These are phyloP conservation scores for Neuroscelio doddi DNA, from an alignment of 2,888 invertebrate genomes.

Conservation along the genomic window DNA sequence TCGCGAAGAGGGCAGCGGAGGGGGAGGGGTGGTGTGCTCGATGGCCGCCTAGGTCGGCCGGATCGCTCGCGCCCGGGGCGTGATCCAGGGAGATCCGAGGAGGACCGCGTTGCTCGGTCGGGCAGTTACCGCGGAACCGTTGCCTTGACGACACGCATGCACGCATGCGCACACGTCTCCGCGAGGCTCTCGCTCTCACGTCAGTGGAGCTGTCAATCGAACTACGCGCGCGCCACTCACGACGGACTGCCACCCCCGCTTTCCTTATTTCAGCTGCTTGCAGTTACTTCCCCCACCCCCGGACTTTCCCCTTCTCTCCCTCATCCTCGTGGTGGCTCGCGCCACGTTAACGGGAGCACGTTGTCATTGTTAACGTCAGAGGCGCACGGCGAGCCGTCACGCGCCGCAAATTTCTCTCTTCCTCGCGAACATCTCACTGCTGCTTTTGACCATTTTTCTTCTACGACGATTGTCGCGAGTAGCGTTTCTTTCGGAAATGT, in stretches of 20 bases:
- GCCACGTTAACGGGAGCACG: conserved; percentile 36
- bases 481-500: too few relatives aligned
- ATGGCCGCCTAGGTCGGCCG: conserved; percentile 65
- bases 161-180: conserved; percentile 55
- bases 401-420: conserved; percentile 19
- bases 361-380: conserved; percentile 39
- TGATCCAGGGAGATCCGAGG: conserved; percentile 60
- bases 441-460: conserved; percentile 5
- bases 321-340: conserved; percentile 32
- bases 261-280: conserved; percentile 24
- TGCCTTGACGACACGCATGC: conserved; percentile 69
- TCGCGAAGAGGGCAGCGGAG: conserved; percentile 16
- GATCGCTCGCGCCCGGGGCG: conserved; percentile 68
- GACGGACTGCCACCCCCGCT: conserved; percentile 33
- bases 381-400: conserved; percentile 28
- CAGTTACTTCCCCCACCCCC: conserved; percentile 11
- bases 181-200: conserved; percentile 56
- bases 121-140: conserved; percentile 72
- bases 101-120: conserved; percentile 58
- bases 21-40: conserved; percentile 57
- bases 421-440: conserved; percentile 16
- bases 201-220: conserved; percentile 47
- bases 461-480: neutral
- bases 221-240: conserved; percentile 48
- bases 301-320: too few relatives aligned